Base-by-base conservation (phyloP, 2,113 vertebrate species). In the Antechinus flavipes region DNA sequence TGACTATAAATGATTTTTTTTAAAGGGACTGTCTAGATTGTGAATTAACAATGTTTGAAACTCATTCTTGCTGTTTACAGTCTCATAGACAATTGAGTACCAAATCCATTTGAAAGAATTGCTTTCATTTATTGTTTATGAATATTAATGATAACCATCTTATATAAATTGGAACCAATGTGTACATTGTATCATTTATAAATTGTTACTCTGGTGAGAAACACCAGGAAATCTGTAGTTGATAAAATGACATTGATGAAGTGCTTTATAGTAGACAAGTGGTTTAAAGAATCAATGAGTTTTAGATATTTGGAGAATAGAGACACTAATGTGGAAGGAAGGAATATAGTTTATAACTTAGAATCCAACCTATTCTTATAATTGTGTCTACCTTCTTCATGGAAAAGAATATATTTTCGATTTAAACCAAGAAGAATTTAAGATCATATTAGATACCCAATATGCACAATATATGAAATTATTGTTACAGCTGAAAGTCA, bases 121-220 rank as follows among this genome's bases (percentile, higher is more conserved):
- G 58, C 42, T 91, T 2, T 52, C 35, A 49, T 91, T 92, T 92
- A 56, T 76, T 93, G 56, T 61, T 95, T 61, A 47, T 53, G 91
- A 56, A 96, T 95, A 58, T 58, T 93, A 90, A 42, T 90, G 94
- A 24, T 94, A 93, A 61, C 61, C 54, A 92, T 76, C 14, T 76
- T 76, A 91, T 35, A 91, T 8, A 53, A n/a, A 24, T 89, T 91
- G 76, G 54, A 93, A 91, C 16, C 30, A 95, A n/a, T 90, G 46
- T 89, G 23, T 93, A 7, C 22, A 22, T 84, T 95, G 8, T 92
- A 76, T 54, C 90, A 91, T 95, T 94, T 6, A 54, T 54, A 54
- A 90, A 94, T 90, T 90, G 53, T 14, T 58, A n/a, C 50, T 50
- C 54, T 93, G 58, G 46, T 76, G 55, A 54, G 52, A 93, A 27